Evolutionary conservation across 2,888 invertebrate species (phyloP).

Genomic region (Gymnoscelis rufifasciata): DNA sequence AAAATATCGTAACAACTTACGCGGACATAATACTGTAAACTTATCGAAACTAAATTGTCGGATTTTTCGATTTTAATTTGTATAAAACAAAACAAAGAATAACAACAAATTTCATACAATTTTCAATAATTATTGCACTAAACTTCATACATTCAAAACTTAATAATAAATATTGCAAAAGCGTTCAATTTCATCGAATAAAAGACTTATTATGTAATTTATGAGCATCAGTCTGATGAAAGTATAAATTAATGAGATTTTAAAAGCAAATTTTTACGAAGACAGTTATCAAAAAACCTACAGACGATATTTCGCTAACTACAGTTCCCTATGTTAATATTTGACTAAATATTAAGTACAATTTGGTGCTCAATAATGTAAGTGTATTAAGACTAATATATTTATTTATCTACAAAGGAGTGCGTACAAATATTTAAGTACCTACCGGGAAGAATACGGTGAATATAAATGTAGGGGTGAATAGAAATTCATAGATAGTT

Average conservation of each 20-base stretch:
- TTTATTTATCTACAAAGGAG: slow-evolving; percentile 71
- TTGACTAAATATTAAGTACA: slow-evolving; percentile 79
- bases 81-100: slow-evolving; percentile 66
- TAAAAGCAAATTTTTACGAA: slow-evolving; percentile 49
- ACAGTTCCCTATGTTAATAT: slow-evolving; percentile 54
- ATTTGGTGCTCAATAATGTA: slow-evolving; percentile 78
- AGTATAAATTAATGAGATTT: slow-evolving; percentile 46
- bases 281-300: slow-evolving; percentile 45
- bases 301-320: slow-evolving; percentile 56
- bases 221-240: slow-evolving; percentile 73
- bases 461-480: no score
- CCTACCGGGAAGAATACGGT: no score
- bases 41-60: slow-evolving; percentile 55
- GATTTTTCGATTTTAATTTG: slow-evolving; percentile 52
- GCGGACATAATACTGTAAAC: slow-evolving; percentile 75
- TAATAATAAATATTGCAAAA: slow-evolving; percentile 76
- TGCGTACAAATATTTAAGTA: slow-evolving; percentile 57
- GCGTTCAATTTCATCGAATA: slow-evolving; percentile 63
- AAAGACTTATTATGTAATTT: slow-evolving; percentile 63
- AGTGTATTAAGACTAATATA: slow-evolving; percentile 69
- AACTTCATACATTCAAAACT: slow-evolving; percentile 71
- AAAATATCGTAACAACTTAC: slow-evolving; percentile 50
- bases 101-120: slow-evolving; percentile 73
- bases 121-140: slow-evolving; percentile 78
- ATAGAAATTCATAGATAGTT: no score